Evolutionary conservation across 30 jellyfish, hydroid and myxozoan species (phyloP).

Genomic region (Aurelia sp.): DNA sequence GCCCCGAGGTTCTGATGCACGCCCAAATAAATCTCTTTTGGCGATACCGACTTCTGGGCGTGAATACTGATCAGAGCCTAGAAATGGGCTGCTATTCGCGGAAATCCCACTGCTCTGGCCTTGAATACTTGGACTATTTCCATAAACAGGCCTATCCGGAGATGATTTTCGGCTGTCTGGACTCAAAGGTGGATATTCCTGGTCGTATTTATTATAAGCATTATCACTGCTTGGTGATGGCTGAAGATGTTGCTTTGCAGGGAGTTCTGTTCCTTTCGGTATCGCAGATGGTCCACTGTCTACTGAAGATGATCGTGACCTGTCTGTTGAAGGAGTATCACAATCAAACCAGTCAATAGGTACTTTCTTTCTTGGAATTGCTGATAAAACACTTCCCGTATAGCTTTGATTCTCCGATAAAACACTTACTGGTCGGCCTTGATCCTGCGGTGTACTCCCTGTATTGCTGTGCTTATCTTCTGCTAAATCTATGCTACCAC

Average conservation of each 20-base stretch:
- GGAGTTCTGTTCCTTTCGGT: neutral
- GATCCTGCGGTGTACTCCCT: neutral
- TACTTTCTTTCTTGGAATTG: slow-evolving; percentile 5
- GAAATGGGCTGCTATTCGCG: too few species aligned
- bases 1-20: neutral
- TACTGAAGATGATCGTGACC: slow-evolving; percentile 51
- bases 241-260: neutral
- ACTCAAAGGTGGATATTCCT: slow-evolving; percentile 53
- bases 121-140: neutral
- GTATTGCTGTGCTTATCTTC: neutral
- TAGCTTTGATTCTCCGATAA: too few species aligned
- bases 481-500: too few species aligned
- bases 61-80: neutral
- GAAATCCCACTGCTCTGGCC: too few species aligned
- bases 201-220: slow-evolving; percentile 2
- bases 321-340: slow-evolving; percentile 44
- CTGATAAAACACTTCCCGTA: neutral
- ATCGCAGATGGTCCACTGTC: slow-evolving; percentile 4
- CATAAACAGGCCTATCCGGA: neutral
- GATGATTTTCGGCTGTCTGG: slow-evolving; percentile 27
- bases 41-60: neutral
- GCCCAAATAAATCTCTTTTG: slow-evolving; percentile 13
- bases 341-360: slow-evolving; percentile 50
- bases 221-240: neutral
- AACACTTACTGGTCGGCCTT: too few species aligned